phyloP scores from a whole-genome alignment of 2,888 invertebrate genomes.

The Pseudococcus jackbeardsleyi region DNA sequence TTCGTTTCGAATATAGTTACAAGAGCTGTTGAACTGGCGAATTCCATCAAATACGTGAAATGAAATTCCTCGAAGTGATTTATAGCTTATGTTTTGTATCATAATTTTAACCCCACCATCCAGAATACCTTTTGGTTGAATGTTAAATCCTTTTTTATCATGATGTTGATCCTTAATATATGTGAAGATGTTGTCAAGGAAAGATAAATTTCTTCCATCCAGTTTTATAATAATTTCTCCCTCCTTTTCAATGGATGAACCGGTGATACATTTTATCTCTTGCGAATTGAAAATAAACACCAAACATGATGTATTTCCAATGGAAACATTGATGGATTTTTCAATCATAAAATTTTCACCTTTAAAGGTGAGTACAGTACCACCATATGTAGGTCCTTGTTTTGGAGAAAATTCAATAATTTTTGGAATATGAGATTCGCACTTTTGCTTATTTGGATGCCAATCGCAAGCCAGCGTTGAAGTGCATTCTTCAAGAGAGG shows the following conservation, averaged over 20 bases:
- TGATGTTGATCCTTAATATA: background rate
- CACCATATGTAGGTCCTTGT: too few species aligned
- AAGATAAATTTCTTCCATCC: background rate
- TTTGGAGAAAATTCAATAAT: too few species aligned
- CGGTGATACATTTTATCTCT: background rate
- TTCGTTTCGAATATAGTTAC: background rate
- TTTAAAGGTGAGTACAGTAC: too few species aligned
- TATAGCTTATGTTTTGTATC: background rate
- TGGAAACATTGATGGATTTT: background rate
- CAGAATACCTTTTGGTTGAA: conserved; percentile 76
- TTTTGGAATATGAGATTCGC: too few species aligned
- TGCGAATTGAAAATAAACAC: background rate
- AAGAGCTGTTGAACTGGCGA: background rate
- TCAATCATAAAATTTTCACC: background rate
- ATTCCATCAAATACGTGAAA: background rate
- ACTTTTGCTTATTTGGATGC: too few species aligned
- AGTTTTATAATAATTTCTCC: background rate
- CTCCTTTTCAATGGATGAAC: background rate
- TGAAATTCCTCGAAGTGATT: background rate
- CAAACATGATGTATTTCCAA: background rate
- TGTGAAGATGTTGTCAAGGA: background rate
- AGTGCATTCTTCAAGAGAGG: too few species aligned
- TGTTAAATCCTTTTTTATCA: conserved; percentile 69
- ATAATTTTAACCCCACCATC: background rate
- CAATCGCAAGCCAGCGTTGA: too few species aligned